Conservation (phyloP, 1,140 invertebrate genomes). For the Drosophila sturtevanti region DNA sequence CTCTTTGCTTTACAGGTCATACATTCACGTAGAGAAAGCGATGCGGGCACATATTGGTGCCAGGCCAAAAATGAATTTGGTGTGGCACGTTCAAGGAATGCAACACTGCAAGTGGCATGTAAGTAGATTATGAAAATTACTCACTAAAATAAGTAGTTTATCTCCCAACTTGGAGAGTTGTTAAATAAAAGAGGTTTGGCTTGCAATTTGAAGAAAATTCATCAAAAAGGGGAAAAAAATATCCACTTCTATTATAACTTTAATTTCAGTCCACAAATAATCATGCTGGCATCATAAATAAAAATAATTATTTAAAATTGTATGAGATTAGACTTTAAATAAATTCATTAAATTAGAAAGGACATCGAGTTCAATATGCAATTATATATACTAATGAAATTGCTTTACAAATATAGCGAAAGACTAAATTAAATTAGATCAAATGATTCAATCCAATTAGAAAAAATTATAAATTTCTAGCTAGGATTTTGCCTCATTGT, state of each 20-base stretch:
- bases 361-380: too few species aligned
- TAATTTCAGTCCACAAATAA: too few species aligned
- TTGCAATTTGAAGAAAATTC: neutral
- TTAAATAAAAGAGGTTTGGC: neutral
- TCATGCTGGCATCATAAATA: too few species aligned
- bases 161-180: neutral
- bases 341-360: too few species aligned
- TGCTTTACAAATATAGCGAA: too few species aligned
- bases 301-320: too few species aligned
- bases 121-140: conserved; percentile 68
- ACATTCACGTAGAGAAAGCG: conserved; percentile 85
- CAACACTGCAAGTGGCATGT: conserved; percentile 93
- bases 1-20: conserved; percentile 64
- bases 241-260: neutral
- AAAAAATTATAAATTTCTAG: too few species aligned
- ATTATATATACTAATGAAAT: too few species aligned
- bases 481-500: too few species aligned
- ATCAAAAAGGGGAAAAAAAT: neutral
- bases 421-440: too few species aligned
- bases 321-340: too few species aligned
- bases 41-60: conserved; percentile 94
- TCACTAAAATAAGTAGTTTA: neutral
- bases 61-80: conserved; percentile 92
- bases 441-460: too few species aligned
- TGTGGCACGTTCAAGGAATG: conserved; percentile 90